A percentile compares a stretch with the other conserved stretches of the same genome.
Evolutionary conservation across 2,113 vertebrate genomes (phyloP).

Genomic region (Lepus europaeus): DNA sequence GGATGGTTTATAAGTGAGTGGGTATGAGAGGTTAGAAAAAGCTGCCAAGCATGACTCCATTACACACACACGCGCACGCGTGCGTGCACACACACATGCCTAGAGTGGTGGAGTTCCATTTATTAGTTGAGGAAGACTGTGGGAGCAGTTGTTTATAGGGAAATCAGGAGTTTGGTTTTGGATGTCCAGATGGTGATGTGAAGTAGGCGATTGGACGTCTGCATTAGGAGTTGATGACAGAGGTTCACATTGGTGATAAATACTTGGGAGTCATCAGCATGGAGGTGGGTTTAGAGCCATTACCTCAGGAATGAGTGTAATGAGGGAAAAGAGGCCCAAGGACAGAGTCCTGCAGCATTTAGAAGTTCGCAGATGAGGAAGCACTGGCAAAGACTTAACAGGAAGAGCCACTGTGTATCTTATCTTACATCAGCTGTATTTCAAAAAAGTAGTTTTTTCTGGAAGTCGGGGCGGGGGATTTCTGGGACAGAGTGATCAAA

Average conservation of each 20-base stretch:
- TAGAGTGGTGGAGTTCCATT: not conserved
- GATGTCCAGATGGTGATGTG: not conserved
- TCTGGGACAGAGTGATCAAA: not conserved
- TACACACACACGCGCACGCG: not conserved
- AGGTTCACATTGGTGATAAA: not conserved
- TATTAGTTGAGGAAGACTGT: not conserved
- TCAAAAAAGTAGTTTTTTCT: not conserved
- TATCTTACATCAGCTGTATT: not conserved
- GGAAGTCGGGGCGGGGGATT: not conserved
- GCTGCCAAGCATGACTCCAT: not conserved
- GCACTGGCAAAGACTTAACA: not conserved
- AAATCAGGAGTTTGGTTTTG: not conserved
- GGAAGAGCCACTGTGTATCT: not conserved
- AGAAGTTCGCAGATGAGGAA: not conserved
- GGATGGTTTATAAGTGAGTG: not conserved
- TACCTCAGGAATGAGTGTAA: not conserved
- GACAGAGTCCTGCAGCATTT: not conserved
- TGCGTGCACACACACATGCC: not conserved
- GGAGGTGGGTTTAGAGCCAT: not conserved
- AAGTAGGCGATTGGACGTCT: not conserved
- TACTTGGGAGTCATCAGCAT: constrained; percentile 12
- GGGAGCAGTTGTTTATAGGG: not conserved
- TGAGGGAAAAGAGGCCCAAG: not conserved
- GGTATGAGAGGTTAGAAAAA: not conserved
- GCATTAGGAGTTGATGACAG: not conserved